Percentiles rank a stretch among this genome's conserved stretches.
These are phyloP conservation scores for Equus przewalskii DNA, from an alignment of 2,113 vertebrate species.

Conservation along the genomic window DNA sequence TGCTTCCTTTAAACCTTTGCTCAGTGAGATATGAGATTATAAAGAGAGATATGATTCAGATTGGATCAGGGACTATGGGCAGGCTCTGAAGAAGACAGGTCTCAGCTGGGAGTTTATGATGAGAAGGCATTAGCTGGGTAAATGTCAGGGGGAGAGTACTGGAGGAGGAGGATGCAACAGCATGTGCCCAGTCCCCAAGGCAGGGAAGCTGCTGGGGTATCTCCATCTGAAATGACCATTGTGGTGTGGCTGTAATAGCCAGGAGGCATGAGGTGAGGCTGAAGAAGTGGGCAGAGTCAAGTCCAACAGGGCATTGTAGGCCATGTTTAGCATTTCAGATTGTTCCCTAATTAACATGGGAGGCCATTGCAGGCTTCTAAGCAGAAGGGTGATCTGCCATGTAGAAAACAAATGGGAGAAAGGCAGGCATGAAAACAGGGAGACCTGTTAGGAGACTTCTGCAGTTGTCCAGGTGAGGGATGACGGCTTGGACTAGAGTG, in stretches of 20 bases:
- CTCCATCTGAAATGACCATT: background rate
- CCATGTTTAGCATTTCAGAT: background rate
- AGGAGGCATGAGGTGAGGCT: background rate
- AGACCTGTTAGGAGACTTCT: background rate
- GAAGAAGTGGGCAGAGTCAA: background rate
- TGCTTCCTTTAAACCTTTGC: background rate
- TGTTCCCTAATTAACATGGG: background rate
- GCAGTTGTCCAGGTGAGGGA: background rate
- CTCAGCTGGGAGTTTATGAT: constrained; percentile 29
- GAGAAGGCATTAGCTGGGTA: background rate
- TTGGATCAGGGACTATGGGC: background rate
- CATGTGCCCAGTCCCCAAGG: background rate
- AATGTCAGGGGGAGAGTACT: background rate
- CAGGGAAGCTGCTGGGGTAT: background rate
- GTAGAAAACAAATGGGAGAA: background rate
- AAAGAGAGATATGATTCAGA: constrained; percentile 28
- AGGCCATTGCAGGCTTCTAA: background rate
- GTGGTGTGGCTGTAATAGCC: background rate
- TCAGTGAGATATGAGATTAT: background rate
- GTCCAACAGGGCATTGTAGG: background rate
- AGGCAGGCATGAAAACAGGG: background rate
- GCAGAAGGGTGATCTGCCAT: background rate
- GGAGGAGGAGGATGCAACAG: background rate
- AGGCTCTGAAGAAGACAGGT: background rate
- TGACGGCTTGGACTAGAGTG: background rate